Evolutionary conservation across 2,113 vertebrate genomes (phyloP).

Genomic region (Albula goreensis): DNA sequence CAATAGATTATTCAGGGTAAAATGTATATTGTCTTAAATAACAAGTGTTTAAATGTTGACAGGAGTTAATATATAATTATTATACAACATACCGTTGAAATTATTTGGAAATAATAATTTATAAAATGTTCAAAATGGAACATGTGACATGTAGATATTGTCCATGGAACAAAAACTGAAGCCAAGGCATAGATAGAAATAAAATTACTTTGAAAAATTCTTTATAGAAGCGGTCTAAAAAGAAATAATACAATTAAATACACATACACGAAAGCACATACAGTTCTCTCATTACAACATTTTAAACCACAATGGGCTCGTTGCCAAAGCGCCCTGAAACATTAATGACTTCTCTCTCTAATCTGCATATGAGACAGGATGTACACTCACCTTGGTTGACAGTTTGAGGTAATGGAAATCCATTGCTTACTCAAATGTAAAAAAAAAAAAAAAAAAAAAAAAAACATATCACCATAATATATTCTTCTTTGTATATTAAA

Average conservation of each 20-base stretch:
- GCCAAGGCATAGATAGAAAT: no score
- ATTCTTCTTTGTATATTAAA: background rate
- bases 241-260: background rate
- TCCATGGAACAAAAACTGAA: background rate
- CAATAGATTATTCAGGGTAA: slow-evolving; percentile 18
- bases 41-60: background rate
- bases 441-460: background rate
- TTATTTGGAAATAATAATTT: background rate
- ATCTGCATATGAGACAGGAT: slow-evolving; percentile 65
- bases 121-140: background rate
- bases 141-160: background rate
- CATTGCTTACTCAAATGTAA: slow-evolving; percentile 61
- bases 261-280: background rate
- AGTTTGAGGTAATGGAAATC: slow-evolving; percentile 67
- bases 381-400: slow-evolving; percentile 78
- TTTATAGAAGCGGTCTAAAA: background rate
- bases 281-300: background rate
- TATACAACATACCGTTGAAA: background rate
- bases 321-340: background rate
- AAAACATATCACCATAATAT: background rate
- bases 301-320: background rate
- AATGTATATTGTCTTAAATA: background rate
- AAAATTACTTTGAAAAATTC: no score
- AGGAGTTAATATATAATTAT: background rate
- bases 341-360: slow-evolving; percentile 3